Conservation (phyloP, 2,113 vertebrate species). For the Pimephales promelas region DNA sequence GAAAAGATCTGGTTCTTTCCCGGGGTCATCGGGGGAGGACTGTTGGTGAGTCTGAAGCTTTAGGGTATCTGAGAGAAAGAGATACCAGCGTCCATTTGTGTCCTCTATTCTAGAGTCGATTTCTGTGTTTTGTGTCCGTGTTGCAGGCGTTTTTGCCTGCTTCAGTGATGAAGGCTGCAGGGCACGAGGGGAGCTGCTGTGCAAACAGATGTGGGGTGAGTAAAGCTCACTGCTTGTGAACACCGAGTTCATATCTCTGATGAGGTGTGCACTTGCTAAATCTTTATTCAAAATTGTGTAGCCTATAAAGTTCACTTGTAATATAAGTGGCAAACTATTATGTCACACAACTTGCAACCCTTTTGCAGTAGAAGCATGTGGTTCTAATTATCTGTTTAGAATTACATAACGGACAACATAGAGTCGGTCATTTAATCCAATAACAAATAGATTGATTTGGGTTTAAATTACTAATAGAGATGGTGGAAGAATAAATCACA, state of each 20-base stretch:
- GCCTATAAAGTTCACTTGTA: not conserved
- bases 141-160: conserved; percentile 68
- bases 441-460: not conserved
- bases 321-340: not conserved
- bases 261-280: not conserved
- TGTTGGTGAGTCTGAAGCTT: conserved; percentile 69
- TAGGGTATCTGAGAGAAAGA: not conserved
- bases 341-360: no score
- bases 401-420: no score
- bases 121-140: not conserved
- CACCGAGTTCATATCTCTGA: not conserved
- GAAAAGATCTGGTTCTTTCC: conserved; percentile 75
- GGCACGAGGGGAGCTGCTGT: conserved; percentile 65
- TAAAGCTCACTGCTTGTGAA: not conserved
- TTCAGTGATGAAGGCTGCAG: conserved; percentile 68
- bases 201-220: conserved; percentile 73
- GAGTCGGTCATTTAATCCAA: no score
- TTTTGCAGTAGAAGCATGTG: not conserved
- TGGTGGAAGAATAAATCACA: not conserved
- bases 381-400: no score
- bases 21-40: conserved; percentile 74
- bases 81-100: not conserved
- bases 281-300: not conserved
- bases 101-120: not conserved
- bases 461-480: not conserved